Evolutionary conservation across 2,113 vertebrate species (phyloP).

Genomic region (Pionites leucogaster): DNA sequence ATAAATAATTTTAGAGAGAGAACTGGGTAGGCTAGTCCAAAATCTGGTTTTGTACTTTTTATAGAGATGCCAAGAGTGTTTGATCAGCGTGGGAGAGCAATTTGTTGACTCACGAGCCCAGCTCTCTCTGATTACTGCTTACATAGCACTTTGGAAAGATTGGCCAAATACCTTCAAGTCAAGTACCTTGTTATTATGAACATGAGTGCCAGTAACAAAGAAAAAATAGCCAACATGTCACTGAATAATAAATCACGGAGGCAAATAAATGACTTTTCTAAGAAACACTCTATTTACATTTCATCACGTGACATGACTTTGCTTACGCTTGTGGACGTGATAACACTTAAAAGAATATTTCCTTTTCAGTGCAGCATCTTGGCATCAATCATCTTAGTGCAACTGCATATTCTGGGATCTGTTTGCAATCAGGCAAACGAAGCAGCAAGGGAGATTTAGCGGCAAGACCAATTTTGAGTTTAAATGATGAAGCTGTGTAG

Average conservation of each 20-base stretch:
- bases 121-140: constrained; percentile 55
- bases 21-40: constrained; percentile 14
- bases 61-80: constrained; percentile 42
- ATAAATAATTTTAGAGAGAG: constrained; percentile 53
- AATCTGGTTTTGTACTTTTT: constrained; percentile 42
- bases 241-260: constrained; percentile 38
- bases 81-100: constrained; percentile 57
- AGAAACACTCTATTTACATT: constrained; percentile 48
- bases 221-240: constrained; percentile 31
- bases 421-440: constrained; percentile 11
- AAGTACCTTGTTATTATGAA: constrained; percentile 46
- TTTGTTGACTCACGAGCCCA: constrained; percentile 32
- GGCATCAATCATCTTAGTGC: constrained; percentile 13
- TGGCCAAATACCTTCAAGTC: constrained; percentile 59
- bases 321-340: not conserved
- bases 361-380: constrained; percentile 10
- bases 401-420: constrained; percentile 5
- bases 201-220: constrained; percentile 31
- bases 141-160: constrained; percentile 31
- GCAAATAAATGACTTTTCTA: constrained; percentile 41
- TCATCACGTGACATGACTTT: not conserved
- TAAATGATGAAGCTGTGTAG: not conserved
- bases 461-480: not conserved
- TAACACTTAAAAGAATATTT: constrained; percentile 11
- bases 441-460: not conserved